phyloP scores from a whole-genome alignment of 1,140 invertebrate genomes.

The Leptinotarsa undecemlineata region DNA sequence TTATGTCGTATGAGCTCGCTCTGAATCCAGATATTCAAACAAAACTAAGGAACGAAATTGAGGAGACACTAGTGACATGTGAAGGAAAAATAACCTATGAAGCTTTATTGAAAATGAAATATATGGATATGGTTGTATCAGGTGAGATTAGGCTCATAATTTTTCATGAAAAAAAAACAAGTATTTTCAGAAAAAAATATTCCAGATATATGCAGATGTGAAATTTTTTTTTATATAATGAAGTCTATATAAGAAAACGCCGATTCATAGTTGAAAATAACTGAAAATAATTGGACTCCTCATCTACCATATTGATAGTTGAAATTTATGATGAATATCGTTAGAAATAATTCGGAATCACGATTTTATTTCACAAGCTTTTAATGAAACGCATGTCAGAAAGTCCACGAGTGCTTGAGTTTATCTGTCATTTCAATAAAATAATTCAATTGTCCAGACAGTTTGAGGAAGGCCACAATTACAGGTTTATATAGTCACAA shows the following conservation, averaged over 20 bases:
- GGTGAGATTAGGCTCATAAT: constrained; percentile 41
- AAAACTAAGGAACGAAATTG: constrained; percentile 54
- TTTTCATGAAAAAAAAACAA: not conserved
- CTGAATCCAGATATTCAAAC: constrained; percentile 60
- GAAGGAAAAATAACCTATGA: constrained; percentile 53
- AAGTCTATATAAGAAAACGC: not conserved
- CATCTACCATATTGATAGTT: too few relatives aligned
- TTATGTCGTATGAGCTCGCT: constrained; percentile 58
- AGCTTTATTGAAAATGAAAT: constrained; percentile 53
- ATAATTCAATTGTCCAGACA: too few relatives aligned
- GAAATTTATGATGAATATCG: too few relatives aligned
- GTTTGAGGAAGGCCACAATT: too few relatives aligned
- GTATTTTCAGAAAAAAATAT: not conserved
- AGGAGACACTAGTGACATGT: constrained; percentile 28
- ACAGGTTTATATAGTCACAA: too few relatives aligned
- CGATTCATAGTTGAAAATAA: too few relatives aligned
- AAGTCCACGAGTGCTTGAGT: too few relatives aligned
- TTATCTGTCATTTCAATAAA: too few relatives aligned
- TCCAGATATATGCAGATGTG: not conserved
- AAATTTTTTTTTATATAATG: not conserved
- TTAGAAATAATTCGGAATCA: too few relatives aligned
- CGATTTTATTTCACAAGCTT: too few relatives aligned
- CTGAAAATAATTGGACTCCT: too few relatives aligned
- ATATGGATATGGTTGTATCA: constrained; percentile 58
- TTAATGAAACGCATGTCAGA: too few relatives aligned